Base-by-base conservation (phyloP, 2,113 vertebrate species). In the Sinosuthora webbiana region DNA sequence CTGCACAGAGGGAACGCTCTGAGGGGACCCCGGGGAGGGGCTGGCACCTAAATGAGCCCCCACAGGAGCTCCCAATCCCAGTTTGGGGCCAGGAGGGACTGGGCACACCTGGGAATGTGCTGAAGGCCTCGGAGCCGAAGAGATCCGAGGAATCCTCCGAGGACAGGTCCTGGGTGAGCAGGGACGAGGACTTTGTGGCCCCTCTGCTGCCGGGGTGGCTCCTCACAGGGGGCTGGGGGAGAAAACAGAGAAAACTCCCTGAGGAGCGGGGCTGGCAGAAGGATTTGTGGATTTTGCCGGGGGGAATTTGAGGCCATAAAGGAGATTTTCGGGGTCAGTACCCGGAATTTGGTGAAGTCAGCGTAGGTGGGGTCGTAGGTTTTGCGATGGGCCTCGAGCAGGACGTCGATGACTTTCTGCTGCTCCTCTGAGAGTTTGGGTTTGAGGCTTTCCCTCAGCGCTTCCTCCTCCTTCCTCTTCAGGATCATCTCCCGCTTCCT, bases 401-500 rank as follows among this genome's bases (percentile, higher is more conserved):
- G 98, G 20, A 94, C 39, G 78, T 98, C 53, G 7, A 99, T 99
- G 96, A 99, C 95, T 19, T 73, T 97, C 84, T 98, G 98, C 97
- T 99, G 99, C 84, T 99, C 99, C 8, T 99, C 99, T 0, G 98
- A 98, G 17, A 99, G 98, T 18, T 97, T 98, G 60, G 99, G 99
- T 83, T 97, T 98, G 89, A 98, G 98, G 2, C 99, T 99, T 96
- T 99, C 99, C 95, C 89, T 97, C 44, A 98, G 69, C 0, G 98
- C 98, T 11, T 99, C 99, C 87, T 99, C 99, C 24, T 99, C 99
- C 97, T 99, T 99, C 71, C 99, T 97, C 87, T 99, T 98, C 92
- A 99, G 97, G 87, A 99, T 99, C 98, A 99, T 97, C 95, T 99
- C 99, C 16, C 99, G 97, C 95, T 99, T 99, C 95, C 99, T 98